phyloP scores from a whole-genome alignment of 2,888 invertebrate species.

The Busseola fusca region DNA sequence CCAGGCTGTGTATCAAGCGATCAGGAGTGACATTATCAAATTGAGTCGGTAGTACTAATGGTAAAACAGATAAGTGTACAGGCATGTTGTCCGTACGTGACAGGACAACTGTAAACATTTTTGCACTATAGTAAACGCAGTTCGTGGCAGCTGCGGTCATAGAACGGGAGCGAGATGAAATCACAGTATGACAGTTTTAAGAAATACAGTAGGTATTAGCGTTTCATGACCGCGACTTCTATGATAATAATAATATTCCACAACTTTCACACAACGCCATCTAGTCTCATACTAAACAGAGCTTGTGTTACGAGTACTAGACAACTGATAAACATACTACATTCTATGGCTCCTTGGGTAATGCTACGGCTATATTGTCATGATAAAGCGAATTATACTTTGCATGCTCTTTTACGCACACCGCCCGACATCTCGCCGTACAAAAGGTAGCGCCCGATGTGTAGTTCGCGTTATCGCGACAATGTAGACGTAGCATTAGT shows the following conservation, averaged over 20 bases:
- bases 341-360: not conserved
- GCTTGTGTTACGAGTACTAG: too few relatives aligned
- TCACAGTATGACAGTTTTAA: not conserved
- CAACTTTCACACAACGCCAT: too few relatives aligned
- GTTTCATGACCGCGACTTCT: not conserved
- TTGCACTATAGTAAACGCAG: not conserved
- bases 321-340: too few relatives aligned
- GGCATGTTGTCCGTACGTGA: not conserved
- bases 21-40: not conserved
- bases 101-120: not conserved
- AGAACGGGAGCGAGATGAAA: not conserved
- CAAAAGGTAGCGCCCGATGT: not conserved
- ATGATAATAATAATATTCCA: too few relatives aligned
- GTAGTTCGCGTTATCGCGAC: not conserved
- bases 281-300: too few relatives aligned
- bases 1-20: slow-evolving; percentile 10
- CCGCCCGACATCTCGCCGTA: not conserved
- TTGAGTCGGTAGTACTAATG: slow-evolving; percentile 3
- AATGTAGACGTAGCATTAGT: not conserved
- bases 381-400: not conserved
- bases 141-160: not conserved
- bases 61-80: not conserved
- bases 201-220: not conserved
- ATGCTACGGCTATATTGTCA: not conserved
- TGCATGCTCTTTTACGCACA: not conserved